phyloP scores from a whole-genome alignment of 1,140 invertebrate species.

The Zaprionus kolodkinae region DNA sequence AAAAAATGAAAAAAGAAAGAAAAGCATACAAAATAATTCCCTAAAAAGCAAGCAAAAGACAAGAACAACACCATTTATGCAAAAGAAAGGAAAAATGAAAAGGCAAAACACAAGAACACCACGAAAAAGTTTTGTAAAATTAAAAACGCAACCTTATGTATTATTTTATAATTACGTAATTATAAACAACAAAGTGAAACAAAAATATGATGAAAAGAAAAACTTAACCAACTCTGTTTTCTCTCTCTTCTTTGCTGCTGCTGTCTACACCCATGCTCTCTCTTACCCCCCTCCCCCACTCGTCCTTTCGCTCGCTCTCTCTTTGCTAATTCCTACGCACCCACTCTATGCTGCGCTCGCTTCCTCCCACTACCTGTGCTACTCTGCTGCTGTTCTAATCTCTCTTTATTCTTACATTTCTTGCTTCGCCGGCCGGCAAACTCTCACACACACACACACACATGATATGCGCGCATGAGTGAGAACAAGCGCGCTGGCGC shows the following conservation, averaged over 20 bases:
- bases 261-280: slow-evolving; percentile 9
- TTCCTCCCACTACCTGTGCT: background rate
- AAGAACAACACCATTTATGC: slow-evolving; percentile 28
- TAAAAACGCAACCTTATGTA: slow-evolving; percentile 77
- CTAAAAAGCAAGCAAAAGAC: slow-evolving; percentile 54
- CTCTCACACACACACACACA: slow-evolving; percentile 16
- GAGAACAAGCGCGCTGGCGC: slow-evolving; percentile 6
- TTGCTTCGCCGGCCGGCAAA: slow-evolving; percentile 66
- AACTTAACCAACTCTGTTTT: slow-evolving; percentile 70
- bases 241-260: slow-evolving; percentile 20
- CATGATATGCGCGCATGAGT: slow-evolving; percentile 19
- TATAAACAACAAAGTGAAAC: slow-evolving; percentile 80
- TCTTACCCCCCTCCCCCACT: background rate
- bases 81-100: background rate
- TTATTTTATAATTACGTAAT: slow-evolving; percentile 83
- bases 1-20: background rate
- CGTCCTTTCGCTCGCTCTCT: background rate
- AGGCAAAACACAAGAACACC: slow-evolving; percentile 65
- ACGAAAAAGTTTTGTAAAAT: slow-evolving; percentile 74
- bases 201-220: slow-evolving; percentile 79
- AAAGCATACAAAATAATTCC: slow-evolving; percentile 48
- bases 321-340: slow-evolving; percentile 1
- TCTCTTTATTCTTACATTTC: slow-evolving; percentile 9
- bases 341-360: slow-evolving; percentile 7
- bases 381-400: background rate